phyloP scores from a whole-genome alignment of 2,888 invertebrate genomes.

The Hydriomena furcata region DNA sequence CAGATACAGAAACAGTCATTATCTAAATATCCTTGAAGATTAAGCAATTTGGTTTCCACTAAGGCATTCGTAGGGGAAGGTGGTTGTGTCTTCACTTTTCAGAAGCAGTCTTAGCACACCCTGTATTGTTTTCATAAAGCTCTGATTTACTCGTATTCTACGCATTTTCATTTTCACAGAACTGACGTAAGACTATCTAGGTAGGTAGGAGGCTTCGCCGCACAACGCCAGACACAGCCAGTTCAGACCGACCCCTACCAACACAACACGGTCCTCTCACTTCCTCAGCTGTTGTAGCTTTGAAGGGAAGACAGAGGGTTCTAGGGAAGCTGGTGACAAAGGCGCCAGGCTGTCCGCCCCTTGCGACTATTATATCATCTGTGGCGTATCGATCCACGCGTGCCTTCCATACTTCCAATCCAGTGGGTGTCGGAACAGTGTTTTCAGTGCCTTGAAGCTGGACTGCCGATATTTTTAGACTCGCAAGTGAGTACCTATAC shows the following conservation, averaged over 20 bases:
- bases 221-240: constrained; percentile 41
- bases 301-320: constrained; percentile 29
- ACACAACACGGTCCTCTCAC: constrained; percentile 15
- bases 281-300: constrained; percentile 1
- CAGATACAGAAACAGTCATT: too few relatives aligned
- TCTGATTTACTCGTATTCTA: too few relatives aligned
- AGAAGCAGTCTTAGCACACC: too few relatives aligned
- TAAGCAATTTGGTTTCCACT: too few relatives aligned
- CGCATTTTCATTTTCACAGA: constrained; percentile 14
- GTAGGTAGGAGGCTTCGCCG: constrained; percentile 37
- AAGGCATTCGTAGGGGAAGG: too few relatives aligned
- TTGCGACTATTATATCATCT: constrained; percentile 21
- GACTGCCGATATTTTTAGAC: constrained; percentile 12
- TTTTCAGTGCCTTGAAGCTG: constrained; percentile 26
- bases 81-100: too few relatives aligned
- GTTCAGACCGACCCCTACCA: constrained; percentile 36
- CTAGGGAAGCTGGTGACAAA: constrained; percentile 29
- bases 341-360: constrained; percentile 52
- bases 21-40: too few relatives aligned
- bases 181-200: constrained; percentile 20
- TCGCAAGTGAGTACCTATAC: constrained; percentile 21
- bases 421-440: constrained; percentile 26
- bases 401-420: constrained; percentile 50
- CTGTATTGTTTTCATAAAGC: too few relatives aligned
- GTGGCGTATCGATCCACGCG: constrained; percentile 57